phyloP scores from a whole-genome alignment of 2,113 vertebrate genomes.

The Pterocles burchelli region DNA sequence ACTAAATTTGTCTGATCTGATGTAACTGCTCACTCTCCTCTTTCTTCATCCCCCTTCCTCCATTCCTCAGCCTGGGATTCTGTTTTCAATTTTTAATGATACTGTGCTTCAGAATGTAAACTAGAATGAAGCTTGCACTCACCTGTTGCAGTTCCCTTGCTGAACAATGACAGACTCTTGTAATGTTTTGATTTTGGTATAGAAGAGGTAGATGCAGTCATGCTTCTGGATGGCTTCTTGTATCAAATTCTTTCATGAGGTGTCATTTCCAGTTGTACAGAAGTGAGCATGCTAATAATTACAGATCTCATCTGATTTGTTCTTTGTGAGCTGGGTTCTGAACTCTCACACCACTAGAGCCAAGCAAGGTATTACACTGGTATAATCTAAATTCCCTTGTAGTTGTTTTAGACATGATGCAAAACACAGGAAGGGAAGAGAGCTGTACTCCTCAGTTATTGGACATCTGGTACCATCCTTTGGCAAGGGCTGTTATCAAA shows the following conservation, averaged over 20 bases:
- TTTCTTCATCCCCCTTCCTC: neutral
- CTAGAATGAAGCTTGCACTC: conserved; percentile 70
- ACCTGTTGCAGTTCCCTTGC: conserved; percentile 64
- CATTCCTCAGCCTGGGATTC: conserved; percentile 39
- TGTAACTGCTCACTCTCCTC: conserved; percentile 26
- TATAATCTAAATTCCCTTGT: conserved; percentile 25
- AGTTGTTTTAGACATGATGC: neutral
- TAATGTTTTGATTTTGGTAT: conserved; percentile 69
- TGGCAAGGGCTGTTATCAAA: conserved; percentile 28
- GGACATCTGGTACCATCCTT: conserved; percentile 34
- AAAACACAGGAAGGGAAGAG: conserved; percentile 3
- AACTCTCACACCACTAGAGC: conserved; percentile 28
- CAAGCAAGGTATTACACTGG: conserved; percentile 13
- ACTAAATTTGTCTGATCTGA: conserved; percentile 64
- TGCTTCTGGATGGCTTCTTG: conserved; percentile 79
- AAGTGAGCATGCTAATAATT: neutral
- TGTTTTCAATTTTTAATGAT: conserved; percentile 56
- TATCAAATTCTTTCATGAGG: conserved; percentile 49
- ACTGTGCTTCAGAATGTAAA: conserved; percentile 77
- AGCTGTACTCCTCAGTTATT: neutral
- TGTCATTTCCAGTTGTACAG: conserved; percentile 28
- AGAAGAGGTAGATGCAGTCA: conserved; percentile 73
- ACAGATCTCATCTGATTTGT: conserved; percentile 2
- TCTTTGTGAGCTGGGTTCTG: neutral
- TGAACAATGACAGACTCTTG: conserved; percentile 58